Base-by-base conservation (phyloP, 1,140 invertebrate genomes). In the Pristionchus pacificus region DNA sequence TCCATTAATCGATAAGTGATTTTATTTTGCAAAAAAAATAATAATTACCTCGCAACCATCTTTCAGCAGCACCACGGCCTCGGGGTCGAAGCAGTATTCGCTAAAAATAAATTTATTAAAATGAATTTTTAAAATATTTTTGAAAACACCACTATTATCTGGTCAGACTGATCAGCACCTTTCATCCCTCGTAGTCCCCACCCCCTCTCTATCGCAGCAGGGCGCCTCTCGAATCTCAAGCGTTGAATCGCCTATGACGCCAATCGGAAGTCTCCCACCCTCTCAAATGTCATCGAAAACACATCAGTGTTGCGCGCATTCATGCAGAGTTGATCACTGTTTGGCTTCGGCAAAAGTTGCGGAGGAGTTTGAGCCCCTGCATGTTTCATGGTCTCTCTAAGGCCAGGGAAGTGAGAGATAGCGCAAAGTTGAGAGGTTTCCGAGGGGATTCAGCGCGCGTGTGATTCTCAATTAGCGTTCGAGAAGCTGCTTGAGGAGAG, bases 181-280 rank as follows among this genome's bases (percentile, higher is more conserved):
- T n/a, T 65, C 28, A 58, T 66, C 65, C 49, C 19, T 32, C 2
- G 25, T 58, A 58, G 59, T 19, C 3, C 57, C 28, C 29, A 66
- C 49, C 15, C 32, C 65, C 65, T 29, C 49, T 29, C 14, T 57
- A 15, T 32, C 62, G 33, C 65, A 38, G 29, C 49, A 57, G 27
- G 65, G 49, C 28, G 59, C 2, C 14, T 38, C 10, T 65, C 49
- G 65, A 58, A 33, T 66, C 32, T 38, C 57, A 57, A 28, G 59
- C 59, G 65, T 66, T 57, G 57, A 29, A 58, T 66, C 59, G 65
- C 65, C 59, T 66, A 57, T 66, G 57, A 66, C 59, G 57, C 57
- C 57, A 58, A 49, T 27, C 27, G 33, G 57, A 65, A 31, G 61
- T 19, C 24, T 24, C 28, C 27, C 49, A 38, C 59, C 65, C 49